These are phyloP conservation scores for Pseudomyrmex concolor DNA, from an alignment of 1,140 invertebrate genomes.

Conservation along the genomic window DNA sequence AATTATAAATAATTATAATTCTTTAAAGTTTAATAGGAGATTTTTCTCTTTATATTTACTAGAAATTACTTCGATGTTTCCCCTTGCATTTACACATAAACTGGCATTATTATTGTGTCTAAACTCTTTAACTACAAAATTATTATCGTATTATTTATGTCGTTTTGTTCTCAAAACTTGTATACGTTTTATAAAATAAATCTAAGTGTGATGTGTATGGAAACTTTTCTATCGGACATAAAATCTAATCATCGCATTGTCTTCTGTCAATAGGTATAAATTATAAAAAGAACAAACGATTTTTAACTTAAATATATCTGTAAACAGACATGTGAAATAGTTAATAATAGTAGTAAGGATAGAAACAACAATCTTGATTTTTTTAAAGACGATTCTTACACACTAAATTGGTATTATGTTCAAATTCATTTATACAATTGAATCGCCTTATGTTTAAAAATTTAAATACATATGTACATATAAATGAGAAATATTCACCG, in stretches of 20 bases:
- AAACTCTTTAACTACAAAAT: not conserved
- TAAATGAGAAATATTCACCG: no score
- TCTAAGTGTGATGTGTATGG: not conserved
- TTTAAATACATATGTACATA: no score
- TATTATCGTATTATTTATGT: constrained; percentile 20
- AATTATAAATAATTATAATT: constrained; percentile 17
- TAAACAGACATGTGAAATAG: no score
- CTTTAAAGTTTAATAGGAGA: not conserved
- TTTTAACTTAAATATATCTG: no score
- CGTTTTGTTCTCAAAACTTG: not conserved
- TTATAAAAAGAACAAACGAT: no score
- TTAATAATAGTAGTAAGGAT: no score
- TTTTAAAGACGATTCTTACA: no score
- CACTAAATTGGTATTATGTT: no score
- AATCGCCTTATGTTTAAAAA: no score
- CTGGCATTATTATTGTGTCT: constrained; percentile 2
- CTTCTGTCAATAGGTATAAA: no score
- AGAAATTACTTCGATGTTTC: constrained; percentile 34
- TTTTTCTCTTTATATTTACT: constrained; percentile 4
- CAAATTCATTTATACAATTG: no score
- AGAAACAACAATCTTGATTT: no score
- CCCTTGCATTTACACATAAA: not conserved
- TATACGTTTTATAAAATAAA: constrained; percentile 17
- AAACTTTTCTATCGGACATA: not conserved
- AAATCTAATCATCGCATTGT: not conserved